phyloP scores from a whole-genome alignment of 2,888 invertebrate species.

The Cryptosula pallasiana region DNA sequence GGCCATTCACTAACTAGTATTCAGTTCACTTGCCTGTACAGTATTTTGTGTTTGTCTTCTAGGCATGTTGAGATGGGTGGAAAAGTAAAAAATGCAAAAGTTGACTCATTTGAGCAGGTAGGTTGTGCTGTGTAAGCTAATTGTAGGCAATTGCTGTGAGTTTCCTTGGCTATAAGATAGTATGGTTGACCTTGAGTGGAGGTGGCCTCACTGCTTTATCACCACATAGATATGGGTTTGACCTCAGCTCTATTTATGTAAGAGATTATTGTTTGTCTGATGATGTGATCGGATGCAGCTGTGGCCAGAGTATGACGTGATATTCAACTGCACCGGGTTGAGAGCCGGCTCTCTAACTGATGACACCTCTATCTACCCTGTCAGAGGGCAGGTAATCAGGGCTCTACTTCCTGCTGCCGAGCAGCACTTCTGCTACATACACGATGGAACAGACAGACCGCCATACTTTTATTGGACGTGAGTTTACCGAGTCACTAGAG shows the following conservation, averaged over 20 bases:
- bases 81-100: background rate
- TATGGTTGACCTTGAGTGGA: too few relatives aligned
- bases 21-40: background rate
- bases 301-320: slow-evolving; percentile 43
- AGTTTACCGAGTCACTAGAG: too few relatives aligned
- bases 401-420: background rate
- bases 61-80: background rate
- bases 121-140: too few relatives aligned
- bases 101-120: background rate
- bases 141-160: too few relatives aligned
- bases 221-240: too few relatives aligned
- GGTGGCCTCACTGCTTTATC: too few relatives aligned
- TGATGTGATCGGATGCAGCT: too few relatives aligned
- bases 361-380: slow-evolving; percentile 48
- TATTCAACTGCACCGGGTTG: slow-evolving; percentile 56
- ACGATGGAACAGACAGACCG: background rate
- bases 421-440: background rate
- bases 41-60: background rate
- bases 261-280: too few relatives aligned
- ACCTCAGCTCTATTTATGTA: too few relatives aligned
- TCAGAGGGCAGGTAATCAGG: slow-evolving; percentile 51
- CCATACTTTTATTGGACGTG: background rate
- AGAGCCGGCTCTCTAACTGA: slow-evolving; percentile 47
- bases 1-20: too few relatives aligned
- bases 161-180: too few relatives aligned